Base-by-base conservation (phyloP, 92 coral and sea anemone genomes). In the Porites evermanni region DNA sequence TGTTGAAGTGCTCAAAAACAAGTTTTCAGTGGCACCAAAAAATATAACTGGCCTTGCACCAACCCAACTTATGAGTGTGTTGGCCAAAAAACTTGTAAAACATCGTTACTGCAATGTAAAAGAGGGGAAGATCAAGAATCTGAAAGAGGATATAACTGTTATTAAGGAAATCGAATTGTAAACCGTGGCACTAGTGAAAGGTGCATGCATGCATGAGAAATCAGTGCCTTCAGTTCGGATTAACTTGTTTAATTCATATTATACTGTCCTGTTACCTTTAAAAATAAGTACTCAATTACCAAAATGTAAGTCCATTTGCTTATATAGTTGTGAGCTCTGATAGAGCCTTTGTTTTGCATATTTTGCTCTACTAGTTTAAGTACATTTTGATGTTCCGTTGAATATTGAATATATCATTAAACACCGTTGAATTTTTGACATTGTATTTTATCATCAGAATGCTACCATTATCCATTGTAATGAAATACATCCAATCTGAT, bases 141-240 rank as follows among this genome's bases (percentile, higher is more conserved):
- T 85, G 83, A 76, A 76, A 54, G 76, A 85, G 81, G 88, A 85
- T 65, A 75, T 85, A 53, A 85, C 78, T 77, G 70, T 85, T 75
- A 16, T 86, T 67, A 78, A 86, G 89, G 89, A 86, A 86, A 86
- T 66, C 76, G 84, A 86, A 86, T 51, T 86, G 47, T 86, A 68
- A 75, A 58, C 78, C 64, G 16, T 74, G 78, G 78, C 78, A 7
- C 66, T 7, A 54, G 79, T 75, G 79, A 76, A 76, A 76, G 69
- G 69, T 76, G 80, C 80, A 59, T 76, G 80, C 18, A 14, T 9
- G 79, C 53, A 76, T 12, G 19, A 76, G 80, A 76, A 76, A 76
- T 26, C 17, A 76, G 80, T 76, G 80, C 68, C 80, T 76, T 76
- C 53, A 76, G 80, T 76, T 75, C 50, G 14, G 79, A 75, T 75